These are phyloP conservation scores for Leptopilina drosophilae DNA, from an alignment of 2,888 invertebrate species.

Conservation along the genomic window DNA sequence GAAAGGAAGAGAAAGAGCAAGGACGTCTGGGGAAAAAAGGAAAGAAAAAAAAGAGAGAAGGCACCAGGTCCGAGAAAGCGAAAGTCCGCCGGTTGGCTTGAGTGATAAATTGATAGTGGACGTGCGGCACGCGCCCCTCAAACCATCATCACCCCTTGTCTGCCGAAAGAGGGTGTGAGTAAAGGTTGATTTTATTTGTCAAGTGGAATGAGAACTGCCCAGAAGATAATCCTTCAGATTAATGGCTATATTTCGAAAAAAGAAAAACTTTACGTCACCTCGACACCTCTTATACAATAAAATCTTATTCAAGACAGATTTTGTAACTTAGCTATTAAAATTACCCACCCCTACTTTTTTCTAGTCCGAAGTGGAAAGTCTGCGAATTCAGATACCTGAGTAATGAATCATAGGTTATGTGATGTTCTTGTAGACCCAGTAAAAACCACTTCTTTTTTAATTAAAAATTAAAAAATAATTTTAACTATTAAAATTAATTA, in stretches of 20 bases:
- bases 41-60: slow-evolving; percentile 58
- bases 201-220: slow-evolving; percentile 29
- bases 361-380: too few species aligned
- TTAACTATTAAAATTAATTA: too few species aligned
- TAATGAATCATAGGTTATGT: too few species aligned
- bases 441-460: too few species aligned
- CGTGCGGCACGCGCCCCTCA: slow-evolving; percentile 70
- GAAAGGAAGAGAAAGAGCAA: slow-evolving; percentile 54
- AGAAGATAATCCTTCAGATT: slow-evolving; percentile 31
- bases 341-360: too few species aligned
- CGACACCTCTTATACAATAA: too few species aligned
- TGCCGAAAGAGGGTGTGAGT: slow-evolving; percentile 44
- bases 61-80: slow-evolving; percentile 63
- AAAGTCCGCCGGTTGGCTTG: slow-evolving; percentile 64
- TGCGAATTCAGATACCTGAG: too few species aligned
- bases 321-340: too few species aligned
- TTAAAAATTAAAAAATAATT: too few species aligned
- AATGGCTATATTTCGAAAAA: slow-evolving; percentile 36
- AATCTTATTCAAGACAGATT: too few species aligned
- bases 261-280: slow-evolving; percentile 26
- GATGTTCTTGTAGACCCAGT: too few species aligned
- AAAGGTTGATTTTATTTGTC: slow-evolving; percentile 43
- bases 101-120: slow-evolving; percentile 76
- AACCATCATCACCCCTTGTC: slow-evolving; percentile 59
- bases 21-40: slow-evolving; percentile 60